Evolutionary conservation across 2,113 vertebrate species (phyloP), one percentile per base, ranked within the genome.

Genomic region (Prionailurus viverrinus): DNA sequence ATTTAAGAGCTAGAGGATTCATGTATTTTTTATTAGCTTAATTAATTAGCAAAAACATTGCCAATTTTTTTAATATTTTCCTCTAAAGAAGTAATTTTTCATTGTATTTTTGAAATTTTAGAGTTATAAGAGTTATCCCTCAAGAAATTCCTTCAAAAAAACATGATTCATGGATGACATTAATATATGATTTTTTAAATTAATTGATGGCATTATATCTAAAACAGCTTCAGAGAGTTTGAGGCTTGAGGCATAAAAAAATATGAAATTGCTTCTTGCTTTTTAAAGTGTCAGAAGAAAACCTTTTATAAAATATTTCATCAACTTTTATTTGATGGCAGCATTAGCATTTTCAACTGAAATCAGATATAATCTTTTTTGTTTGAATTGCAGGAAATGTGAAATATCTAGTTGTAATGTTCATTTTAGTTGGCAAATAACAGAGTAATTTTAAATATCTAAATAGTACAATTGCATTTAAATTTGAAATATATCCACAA

Each of bases 311-410:
- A 87, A 76, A 1, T 76, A 78, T 92, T 94, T 92, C 5, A 76
- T 89, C 58, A 79, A 7, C 7, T 71, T 94, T 63, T 69, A 13
- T 74, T 74, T 33, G 4, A 51, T 91, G 29, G 45, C 41, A 91
- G 1, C 31, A 80, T 84, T 91, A 79, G 39, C 33, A 82, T 93
- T 92, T 96, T 87, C 36, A 91, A 11, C 18, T 96, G 12, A 91
- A 94, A 79, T 92, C n/a, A 89, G 36, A 79, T 74, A n/a, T 58
- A 33, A 48, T 74, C 11, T 48, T 94, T 94, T 92, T 58, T 92
- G 33, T 79, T 90, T 95, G 68, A 31, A 31, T 48, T 68, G 13
- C 19, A 85, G 12, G 15, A 81, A 76, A 91, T 91, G 23, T 68
- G 45, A 65, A 92, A 45, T 27, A 79, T 84, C 41, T 45, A 29